Evolutionary conservation across 2,113 vertebrate species (phyloP).

Genomic region (Arizona elegans): DNA sequence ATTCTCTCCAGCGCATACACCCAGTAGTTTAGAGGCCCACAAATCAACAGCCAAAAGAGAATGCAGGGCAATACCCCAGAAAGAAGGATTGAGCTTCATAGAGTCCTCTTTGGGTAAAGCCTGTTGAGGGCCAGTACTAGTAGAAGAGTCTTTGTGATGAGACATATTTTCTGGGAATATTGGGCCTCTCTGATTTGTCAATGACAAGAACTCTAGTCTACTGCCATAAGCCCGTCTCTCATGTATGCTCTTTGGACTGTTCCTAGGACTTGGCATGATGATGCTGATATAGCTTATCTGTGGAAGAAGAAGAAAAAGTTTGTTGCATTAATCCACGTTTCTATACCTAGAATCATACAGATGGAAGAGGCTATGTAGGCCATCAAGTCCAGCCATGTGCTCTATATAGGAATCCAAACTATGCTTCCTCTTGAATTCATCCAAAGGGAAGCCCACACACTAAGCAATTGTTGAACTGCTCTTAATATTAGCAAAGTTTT

Average conservation of each 20-base stretch:
- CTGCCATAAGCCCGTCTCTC: constrained; percentile 63
- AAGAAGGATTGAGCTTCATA: constrained; percentile 89
- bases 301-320: neutral
- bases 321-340: neutral
- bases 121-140: constrained; percentile 54
- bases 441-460: neutral
- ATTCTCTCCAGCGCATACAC: constrained; percentile 88
- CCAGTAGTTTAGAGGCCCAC: constrained; percentile 91
- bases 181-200: constrained; percentile 71
- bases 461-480: neutral
- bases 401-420: neutral
- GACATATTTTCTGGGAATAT: constrained; percentile 80
- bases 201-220: constrained; percentile 83
- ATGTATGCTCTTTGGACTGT: constrained; percentile 64
- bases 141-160: constrained; percentile 75
- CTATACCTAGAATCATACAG: neutral
- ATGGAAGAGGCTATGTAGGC: neutral
- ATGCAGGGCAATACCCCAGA: constrained; percentile 86
- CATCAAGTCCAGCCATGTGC: neutral
- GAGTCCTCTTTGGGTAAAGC: constrained; percentile 84
- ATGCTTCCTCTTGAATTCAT: neutral
- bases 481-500: neutral
- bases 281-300: neutral
- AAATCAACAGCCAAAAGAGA: constrained; percentile 92
- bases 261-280: constrained; percentile 68